A percentile compares a stretch with the other conserved stretches of the same genome.
These are phyloP conservation scores for Ophonus ardosiacus DNA, from an alignment of 2,888 invertebrate genomes.

Conservation along the genomic window DNA sequence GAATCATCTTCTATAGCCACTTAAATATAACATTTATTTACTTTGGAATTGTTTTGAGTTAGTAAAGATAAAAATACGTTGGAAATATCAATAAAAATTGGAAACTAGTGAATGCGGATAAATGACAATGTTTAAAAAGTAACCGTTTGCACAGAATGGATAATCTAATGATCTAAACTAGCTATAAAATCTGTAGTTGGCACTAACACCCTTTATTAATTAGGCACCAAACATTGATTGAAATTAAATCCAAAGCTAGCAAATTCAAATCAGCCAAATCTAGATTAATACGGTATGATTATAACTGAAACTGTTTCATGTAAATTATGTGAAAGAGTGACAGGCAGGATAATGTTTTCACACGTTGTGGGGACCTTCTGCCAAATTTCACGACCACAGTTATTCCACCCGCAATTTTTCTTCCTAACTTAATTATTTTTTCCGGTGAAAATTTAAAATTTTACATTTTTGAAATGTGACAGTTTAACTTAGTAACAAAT, in stretches of 20 bases:
- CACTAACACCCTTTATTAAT: slow-evolving; percentile 15
- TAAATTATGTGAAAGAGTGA: slow-evolving; percentile 8
- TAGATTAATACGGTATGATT: slow-evolving; percentile 21
- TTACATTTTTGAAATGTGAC: too few species aligned
- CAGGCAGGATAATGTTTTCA: background rate
- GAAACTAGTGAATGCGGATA: background rate
- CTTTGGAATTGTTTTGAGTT: too few species aligned
- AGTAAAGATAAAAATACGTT: too few species aligned
- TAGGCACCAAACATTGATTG: slow-evolving; percentile 17
- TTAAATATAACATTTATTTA: too few species aligned
- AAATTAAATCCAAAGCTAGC: slow-evolving; percentile 13
- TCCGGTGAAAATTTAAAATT: background rate
- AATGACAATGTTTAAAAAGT: background rate
- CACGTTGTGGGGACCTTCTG: background rate
- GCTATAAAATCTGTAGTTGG: background rate
- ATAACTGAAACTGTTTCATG: slow-evolving; percentile 10
- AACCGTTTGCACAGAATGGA: background rate
- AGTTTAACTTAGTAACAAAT: background rate
- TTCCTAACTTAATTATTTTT: background rate
- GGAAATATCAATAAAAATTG: too few species aligned
- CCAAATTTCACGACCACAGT: background rate
- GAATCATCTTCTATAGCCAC: too few species aligned
- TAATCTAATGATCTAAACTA: background rate
- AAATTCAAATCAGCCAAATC: slow-evolving; percentile 11
- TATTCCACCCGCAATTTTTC: background rate